phyloP scores from a whole-genome alignment of 2,888 invertebrate species.

The Pollenia griseotomentosa region DNA sequence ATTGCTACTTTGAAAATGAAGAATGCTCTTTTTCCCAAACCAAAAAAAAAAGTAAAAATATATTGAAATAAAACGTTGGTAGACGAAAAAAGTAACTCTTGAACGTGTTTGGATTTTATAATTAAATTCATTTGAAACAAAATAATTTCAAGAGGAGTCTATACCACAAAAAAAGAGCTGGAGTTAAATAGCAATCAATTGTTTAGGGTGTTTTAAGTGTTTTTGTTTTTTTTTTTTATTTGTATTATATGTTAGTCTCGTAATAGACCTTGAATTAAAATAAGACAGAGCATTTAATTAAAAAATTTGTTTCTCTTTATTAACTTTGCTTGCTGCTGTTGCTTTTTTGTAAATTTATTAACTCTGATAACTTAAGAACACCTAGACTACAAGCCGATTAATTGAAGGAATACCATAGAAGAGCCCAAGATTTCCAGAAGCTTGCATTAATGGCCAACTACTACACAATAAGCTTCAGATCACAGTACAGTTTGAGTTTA shows the following conservation, averaged over 20 bases:
- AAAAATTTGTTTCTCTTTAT: slow-evolving; percentile 4
- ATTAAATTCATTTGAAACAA: slow-evolving; percentile 31
- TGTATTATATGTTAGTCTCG: not conserved
- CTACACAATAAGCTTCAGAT: too few relatives aligned
- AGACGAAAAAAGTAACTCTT: not conserved
- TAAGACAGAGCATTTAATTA: not conserved
- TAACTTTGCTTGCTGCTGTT: not conserved
- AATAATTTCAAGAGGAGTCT: slow-evolving; percentile 13
- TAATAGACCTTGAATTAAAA: slow-evolving; percentile 11
- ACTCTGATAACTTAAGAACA: not conserved
- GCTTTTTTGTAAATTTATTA: not conserved
- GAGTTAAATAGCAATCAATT: not conserved
- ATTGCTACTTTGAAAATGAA: slow-evolving; percentile 6
- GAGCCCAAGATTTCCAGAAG: too few relatives aligned
- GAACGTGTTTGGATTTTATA: slow-evolving; percentile 51
- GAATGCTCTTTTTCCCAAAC: not conserved
- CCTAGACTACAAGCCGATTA: not conserved
- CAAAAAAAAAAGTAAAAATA: not conserved
- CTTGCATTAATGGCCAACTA: too few relatives aligned
- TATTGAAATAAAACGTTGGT: not conserved
- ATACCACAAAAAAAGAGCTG: slow-evolving; percentile 5
- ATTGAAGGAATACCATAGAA: too few relatives aligned
- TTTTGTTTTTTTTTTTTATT: not conserved
- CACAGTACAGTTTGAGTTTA: too few relatives aligned
- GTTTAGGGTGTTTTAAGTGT: not conserved